Evolutionary conservation across 2,797 vertebrate species (phyloP).

Genomic region (Neosalanx taihuensis): DNA sequence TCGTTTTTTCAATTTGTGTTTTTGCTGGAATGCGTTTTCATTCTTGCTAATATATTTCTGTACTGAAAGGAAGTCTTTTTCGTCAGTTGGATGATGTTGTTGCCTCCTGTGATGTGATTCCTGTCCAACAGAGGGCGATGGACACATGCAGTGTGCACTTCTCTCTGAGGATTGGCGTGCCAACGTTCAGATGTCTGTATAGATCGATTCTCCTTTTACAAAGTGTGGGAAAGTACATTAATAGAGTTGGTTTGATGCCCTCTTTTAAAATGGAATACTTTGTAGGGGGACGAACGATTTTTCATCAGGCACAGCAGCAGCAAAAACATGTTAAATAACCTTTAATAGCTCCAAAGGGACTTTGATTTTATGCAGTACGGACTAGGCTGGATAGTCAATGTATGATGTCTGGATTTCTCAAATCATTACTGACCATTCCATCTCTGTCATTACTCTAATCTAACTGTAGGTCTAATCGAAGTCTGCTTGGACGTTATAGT

Average conservation of each 20-base stretch:
- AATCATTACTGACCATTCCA: neutral
- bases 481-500: neutral
- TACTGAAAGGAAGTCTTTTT: too few relatives aligned
- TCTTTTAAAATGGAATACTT: too few relatives aligned
- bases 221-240: neutral
- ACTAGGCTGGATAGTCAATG: neutral
- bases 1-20: too few relatives aligned
- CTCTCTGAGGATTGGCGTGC: too few relatives aligned
- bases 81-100: too few relatives aligned
- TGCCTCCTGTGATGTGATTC: too few relatives aligned
- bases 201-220: neutral
- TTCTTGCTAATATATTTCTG: too few relatives aligned
- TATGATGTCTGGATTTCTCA: neutral
- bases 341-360: neutral
- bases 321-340: neutral
- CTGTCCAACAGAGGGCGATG: neutral
- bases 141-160: neutral
- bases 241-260: neutral
- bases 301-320: neutral
- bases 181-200: neutral
- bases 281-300: too few relatives aligned
- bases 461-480: neutral
- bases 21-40: too few relatives aligned
- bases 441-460: neutral
- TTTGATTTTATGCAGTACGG: too few relatives aligned